A percentile compares a stretch with the other conserved stretches of the same genome.
Conservation (phyloP, 1,140 invertebrate genomes). For the Drosophila repletoides region DNA sequence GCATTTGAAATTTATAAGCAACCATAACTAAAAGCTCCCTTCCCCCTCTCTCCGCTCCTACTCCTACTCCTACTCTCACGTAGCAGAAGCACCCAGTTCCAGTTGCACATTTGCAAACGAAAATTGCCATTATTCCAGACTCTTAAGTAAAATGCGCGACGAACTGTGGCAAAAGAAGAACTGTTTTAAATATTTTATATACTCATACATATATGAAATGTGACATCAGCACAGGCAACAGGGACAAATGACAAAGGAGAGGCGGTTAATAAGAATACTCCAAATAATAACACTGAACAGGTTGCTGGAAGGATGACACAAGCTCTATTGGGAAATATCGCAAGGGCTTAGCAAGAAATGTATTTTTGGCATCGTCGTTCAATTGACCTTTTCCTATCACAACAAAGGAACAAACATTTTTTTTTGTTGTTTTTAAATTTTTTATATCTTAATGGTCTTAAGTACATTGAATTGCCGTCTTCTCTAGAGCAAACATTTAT, state of each 20-base stretch:
- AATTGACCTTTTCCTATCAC: no score
- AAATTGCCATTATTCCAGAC: conserved; percentile 62
- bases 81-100: not conserved
- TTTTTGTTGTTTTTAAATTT: no score
- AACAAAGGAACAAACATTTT: no score
- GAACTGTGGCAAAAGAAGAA: conserved; percentile 51
- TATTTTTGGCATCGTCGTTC: no score
- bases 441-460: no score
- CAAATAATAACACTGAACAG: no score
- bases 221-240: conserved; percentile 6
- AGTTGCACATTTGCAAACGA: conserved; percentile 52
- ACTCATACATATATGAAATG: conserved; percentile 29
- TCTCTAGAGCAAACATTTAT: no score
- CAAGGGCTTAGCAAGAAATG: no score
- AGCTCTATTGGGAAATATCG: no score
- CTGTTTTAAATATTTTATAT: conserved; percentile 44
- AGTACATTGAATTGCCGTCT: no score
- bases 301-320: no score
- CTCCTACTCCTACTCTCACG: not conserved
- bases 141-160: conserved; percentile 46
- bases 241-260: not conserved
- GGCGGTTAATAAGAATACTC: no score
- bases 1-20: conserved; percentile 75
- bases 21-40: conserved; percentile 59
- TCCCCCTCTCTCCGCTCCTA: not conserved